These are phyloP conservation scores for Smutsia gigantea DNA, from an alignment of 2,797 vertebrate genomes.

Conservation along the genomic window DNA sequence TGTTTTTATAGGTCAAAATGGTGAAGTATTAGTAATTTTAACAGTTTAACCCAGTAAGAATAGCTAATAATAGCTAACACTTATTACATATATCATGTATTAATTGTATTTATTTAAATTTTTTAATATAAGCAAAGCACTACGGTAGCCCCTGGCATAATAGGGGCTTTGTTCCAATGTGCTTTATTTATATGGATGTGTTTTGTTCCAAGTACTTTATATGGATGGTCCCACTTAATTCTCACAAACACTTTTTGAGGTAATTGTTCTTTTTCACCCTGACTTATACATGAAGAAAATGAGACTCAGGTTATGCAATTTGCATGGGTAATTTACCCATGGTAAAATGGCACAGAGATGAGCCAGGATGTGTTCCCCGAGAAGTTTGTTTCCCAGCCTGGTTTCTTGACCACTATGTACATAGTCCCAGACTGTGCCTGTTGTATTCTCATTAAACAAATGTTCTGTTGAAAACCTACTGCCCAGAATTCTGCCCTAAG, in stretches of 20 bases:
- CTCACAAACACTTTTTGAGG: background rate
- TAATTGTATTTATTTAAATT: background rate
- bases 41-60: background rate
- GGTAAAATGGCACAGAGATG: background rate
- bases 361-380: background rate
- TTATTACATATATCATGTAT: background rate
- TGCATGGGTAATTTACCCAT: too few relatives aligned
- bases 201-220: background rate
- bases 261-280: background rate
- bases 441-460: background rate
- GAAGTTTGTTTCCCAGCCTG: background rate
- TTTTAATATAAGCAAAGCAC: background rate
- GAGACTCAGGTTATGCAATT: background rate
- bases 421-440: background rate
- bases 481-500: background rate
- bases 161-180: background rate
- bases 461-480: background rate
- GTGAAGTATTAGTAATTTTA: background rate
- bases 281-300: background rate
- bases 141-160: background rate
- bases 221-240: background rate
- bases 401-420: background rate
- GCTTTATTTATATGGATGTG: background rate
- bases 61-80: background rate
- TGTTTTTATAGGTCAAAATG: background rate